Conservation (phyloP, 2,113 vertebrate species). For the Saimiri boliviensis region DNA sequence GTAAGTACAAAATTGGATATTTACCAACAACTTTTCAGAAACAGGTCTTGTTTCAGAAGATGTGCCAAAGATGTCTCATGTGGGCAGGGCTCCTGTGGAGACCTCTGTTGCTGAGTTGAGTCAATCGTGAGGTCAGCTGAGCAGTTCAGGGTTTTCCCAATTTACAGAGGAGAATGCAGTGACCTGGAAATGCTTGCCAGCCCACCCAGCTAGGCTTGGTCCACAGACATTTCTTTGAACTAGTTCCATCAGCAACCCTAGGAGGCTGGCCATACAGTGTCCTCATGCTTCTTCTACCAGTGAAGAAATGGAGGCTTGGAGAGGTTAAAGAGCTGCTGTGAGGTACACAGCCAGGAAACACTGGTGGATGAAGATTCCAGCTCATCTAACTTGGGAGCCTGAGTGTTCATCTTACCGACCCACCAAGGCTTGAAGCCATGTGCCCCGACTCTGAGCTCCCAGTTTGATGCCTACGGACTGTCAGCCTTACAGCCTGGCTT, state of each 20-base stretch:
- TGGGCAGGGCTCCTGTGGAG: not conserved
- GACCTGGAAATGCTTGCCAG: not conserved
- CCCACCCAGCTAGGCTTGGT: not conserved
- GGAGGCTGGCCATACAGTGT: rapidly evolving
- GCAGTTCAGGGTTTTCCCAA: not conserved
- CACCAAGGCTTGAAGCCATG: not conserved
- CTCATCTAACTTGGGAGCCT: not conserved
- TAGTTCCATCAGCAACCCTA: not conserved
- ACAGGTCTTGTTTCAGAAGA: not conserved
- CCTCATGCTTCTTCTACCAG: not conserved
- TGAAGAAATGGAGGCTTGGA: slow-evolving; percentile 3
- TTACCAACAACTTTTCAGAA: not conserved
- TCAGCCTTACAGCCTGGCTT: not conserved
- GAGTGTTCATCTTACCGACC: not conserved
- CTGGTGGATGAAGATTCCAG: not conserved
- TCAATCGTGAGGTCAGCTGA: not conserved
- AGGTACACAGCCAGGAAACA: not conserved
- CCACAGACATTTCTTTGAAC: not conserved
- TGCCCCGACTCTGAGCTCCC: not conserved
- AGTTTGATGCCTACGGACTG: not conserved
- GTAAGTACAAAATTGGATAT: not conserved
- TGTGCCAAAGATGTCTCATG: not conserved
- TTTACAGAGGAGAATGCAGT: not conserved
- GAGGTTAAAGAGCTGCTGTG: not conserved
- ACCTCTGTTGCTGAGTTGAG: not conserved